Evolutionary conservation across 2,888 invertebrate species (phyloP).

Genomic region (Colostygia pectinataria): DNA sequence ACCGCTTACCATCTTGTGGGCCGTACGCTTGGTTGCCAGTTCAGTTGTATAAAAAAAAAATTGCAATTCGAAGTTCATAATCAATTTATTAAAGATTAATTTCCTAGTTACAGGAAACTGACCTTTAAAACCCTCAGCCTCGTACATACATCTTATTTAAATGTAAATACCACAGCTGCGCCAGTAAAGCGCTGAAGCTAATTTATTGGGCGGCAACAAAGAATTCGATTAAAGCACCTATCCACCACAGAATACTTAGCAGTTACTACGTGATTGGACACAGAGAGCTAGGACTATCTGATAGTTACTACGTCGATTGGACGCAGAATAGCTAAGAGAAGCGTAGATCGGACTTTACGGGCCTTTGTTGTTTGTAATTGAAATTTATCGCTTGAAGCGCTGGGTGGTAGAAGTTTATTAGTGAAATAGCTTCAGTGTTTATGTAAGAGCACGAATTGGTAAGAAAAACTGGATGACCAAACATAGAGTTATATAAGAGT

Average conservation of each 20-base stretch:
- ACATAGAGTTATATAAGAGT: too few relatives aligned
- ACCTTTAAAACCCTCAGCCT: conserved; percentile 3
- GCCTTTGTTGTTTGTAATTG: conserved; percentile 32
- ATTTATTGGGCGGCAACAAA: conserved; percentile 34
- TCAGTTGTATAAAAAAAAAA: too few relatives aligned
- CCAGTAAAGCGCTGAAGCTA: conserved; percentile 29
- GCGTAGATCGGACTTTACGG: conserved; percentile 1
- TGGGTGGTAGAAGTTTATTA: conserved; percentile 13
- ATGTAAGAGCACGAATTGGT: neutral
- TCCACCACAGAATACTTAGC: conserved; percentile 9
- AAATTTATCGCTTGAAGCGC: conserved; percentile 28
- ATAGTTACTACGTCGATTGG: neutral
- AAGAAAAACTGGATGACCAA: too few relatives aligned
- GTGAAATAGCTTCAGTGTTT: neutral
- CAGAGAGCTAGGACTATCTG: neutral
- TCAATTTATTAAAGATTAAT: too few relatives aligned
- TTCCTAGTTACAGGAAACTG: neutral
- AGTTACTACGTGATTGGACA: conserved; percentile 5
- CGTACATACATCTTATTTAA: conserved; percentile 35
- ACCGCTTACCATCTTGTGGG: too few relatives aligned
- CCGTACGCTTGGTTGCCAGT: too few relatives aligned
- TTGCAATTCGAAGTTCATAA: too few relatives aligned
- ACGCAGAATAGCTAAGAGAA: neutral
- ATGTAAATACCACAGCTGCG: conserved; percentile 37
- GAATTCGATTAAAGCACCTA: conserved; percentile 38